Percentiles rank a stretch among this genome's conserved stretches.
phyloP scores from a whole-genome alignment of 1,140 invertebrate species.

The Drosophila mayri region DNA sequence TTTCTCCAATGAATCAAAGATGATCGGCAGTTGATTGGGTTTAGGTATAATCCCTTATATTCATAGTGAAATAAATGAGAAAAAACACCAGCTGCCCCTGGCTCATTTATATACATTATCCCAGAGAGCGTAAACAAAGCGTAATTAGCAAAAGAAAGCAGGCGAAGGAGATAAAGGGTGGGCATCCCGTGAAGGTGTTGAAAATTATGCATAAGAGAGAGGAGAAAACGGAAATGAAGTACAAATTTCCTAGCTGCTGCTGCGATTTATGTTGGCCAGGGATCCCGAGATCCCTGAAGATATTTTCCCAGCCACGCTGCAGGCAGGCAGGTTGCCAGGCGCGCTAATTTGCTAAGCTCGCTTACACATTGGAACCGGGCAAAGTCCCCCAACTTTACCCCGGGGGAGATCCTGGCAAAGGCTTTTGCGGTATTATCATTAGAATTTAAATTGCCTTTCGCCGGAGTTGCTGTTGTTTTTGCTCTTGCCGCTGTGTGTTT shows the following conservation, averaged over 20 bases:
- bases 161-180: constrained; percentile 20
- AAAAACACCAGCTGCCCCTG: constrained; percentile 1
- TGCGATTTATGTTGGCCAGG: constrained; percentile 47
- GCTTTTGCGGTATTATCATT: constrained; percentile 78
- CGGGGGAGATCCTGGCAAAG: constrained; percentile 33
- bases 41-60: background rate
- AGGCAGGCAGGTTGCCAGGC: constrained; percentile 55
- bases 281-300: constrained; percentile 36
- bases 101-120: constrained; percentile 30
- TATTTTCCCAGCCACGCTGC: constrained; percentile 28
- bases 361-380: constrained; percentile 57
- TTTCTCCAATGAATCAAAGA: constrained; percentile 6
- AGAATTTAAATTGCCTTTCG: constrained; percentile 81
- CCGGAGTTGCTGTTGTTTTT: constrained; percentile 24
- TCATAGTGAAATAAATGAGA: background rate
- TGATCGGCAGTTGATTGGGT: background rate
- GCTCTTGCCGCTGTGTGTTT: constrained; percentile 1
- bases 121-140: constrained; percentile 66
- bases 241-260: constrained; percentile 65
- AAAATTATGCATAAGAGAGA: constrained; percentile 68
- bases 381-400: background rate
- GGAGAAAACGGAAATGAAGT: constrained; percentile 65
- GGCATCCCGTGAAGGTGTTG: constrained; percentile 43
- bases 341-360: constrained; percentile 79
- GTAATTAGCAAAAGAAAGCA: constrained; percentile 64